Base-by-base conservation (phyloP, 2,888 invertebrate genomes). In the Theretra japonica region DNA sequence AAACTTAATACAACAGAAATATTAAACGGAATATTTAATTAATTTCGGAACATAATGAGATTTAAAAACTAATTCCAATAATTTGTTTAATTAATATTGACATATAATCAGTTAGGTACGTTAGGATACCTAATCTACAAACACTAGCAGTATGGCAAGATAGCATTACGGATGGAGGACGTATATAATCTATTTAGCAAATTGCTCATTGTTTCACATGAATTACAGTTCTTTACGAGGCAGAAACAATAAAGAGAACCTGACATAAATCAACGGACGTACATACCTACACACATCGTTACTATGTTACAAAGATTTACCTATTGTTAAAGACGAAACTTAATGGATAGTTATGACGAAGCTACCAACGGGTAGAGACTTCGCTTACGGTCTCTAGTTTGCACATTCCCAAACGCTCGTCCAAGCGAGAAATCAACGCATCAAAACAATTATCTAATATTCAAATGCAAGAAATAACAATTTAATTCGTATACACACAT, bases 121-220 rank as follows among this genome's bases (percentile, higher is more conserved):
- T 80, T 83, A 79, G 78, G 83, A 88, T 89, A 91, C 88, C 88
- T 90, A 88, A 84, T 85, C 90, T 91, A 91, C 86, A 86, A 90
- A 91, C 85, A 89, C 92, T 92, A 92, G 90, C 85, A 88, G 87
- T 91, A 93, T 94, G 94, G 94, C 94, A 94, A 94, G 94, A 94
- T 92, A 92, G 90, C 91, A 90, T 89, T 90, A 92, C 87, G 86
- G 89, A 91, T 92, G 93, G 91, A 92, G 92, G 92, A 92, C 92
- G 90, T 91, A 89, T 88, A 87, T 92, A 91, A 93, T 93, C 88
- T 92, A 91, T 93, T 92, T 90, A 90, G 90, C 86, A 90, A 93
- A 94, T 93, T 90, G 93, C 92, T 93, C 90, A 93, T 94, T 94
- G 94, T 94, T 91, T 89, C 89, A 85, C 82, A 79, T 88, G 91